phyloP scores from a whole-genome alignment of 30 jellyfish, hydroid and myxozoan species.

The Hydra vulgaris region DNA sequence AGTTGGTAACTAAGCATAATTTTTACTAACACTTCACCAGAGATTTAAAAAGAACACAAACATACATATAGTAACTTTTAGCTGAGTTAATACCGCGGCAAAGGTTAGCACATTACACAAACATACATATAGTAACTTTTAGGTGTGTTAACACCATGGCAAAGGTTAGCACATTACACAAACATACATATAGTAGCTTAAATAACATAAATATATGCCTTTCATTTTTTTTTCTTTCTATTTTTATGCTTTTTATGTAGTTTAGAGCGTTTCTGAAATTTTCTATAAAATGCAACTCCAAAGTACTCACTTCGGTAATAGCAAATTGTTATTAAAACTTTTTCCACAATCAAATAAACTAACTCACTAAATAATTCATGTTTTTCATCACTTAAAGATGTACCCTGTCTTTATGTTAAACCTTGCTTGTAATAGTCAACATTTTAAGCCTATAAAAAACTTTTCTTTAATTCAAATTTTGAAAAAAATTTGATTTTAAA shows the following conservation, averaged over 20 bases:
- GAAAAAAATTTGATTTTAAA: neutral
- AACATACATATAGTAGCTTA: too few species aligned
- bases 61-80: too few species aligned
- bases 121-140: too few species aligned
- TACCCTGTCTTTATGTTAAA: neutral
- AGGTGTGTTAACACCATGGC: too few species aligned
- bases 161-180: too few species aligned
- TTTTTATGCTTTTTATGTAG: neutral
- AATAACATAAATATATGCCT: neutral
- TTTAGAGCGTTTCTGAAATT: neutral
- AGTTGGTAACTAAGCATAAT: too few species aligned
- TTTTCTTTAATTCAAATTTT: neutral
- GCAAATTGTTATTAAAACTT: neutral
- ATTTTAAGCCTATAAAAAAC: neutral
- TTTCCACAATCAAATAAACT: neutral
- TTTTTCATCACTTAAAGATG: neutral
- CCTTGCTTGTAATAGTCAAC: neutral
- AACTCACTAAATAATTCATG: neutral
- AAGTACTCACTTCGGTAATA: neutral
- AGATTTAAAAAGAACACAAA: too few species aligned
- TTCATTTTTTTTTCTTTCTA: neutral
- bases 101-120: too few species aligned
- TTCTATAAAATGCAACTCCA: neutral
- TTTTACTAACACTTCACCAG: too few species aligned
- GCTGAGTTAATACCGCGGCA: too few species aligned